Evolutionary conservation across 2,113 vertebrate genomes (phyloP), one percentile per base, ranked within the genome.

Genomic region (Agelaius phoeniceus): DNA sequence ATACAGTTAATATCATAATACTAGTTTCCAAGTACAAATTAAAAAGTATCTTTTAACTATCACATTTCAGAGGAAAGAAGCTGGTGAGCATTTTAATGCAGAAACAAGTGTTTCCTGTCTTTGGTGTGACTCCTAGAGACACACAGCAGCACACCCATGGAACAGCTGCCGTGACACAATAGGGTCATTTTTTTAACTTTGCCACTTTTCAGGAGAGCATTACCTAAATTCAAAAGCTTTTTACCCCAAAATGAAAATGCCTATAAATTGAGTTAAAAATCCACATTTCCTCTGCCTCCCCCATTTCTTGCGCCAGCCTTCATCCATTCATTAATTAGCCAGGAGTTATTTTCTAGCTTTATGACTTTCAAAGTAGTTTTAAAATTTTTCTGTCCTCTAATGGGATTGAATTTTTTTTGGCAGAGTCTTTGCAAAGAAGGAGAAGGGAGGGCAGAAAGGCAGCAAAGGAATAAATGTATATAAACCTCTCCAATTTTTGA

Each of bases 141-240:
- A 74, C 0, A 0, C 71, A 72, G 67, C 3, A 28, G 80, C 55
- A 26, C 6, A 9, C 0, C 1, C 7, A 16, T 27, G n/a, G 59
- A 84, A 73, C 13, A 19, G 31, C 18, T 1, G 0, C 13, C 0
- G 1, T 16, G 51, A 62, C 33, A 52, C 33, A 31, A n/a, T 76
- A 55, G 20, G 20, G 41, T 87, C 3, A 1, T 23, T 19, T 79
- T 78, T 66, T 24, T 4, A 8, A 30, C 44, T 73, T 26, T 10
- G 24, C 18, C 22, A 3, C 10, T 63, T 18, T n/a, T 66, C 21
- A 30, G 33, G 35, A 74, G 0, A 68, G 16, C 22, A 13, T 17
- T 35, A 31, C n/a, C 13, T 11, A 12, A 54, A 61, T 43, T 72
- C 31, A 49, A 30, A 79, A 44, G 49, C 28, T 81, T 48, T 46